Percentiles rank a stretch among this genome's conserved stretches.
phyloP scores from a whole-genome alignment of 2,797 vertebrate genomes.

The Neopelma chrysocephalum region DNA sequence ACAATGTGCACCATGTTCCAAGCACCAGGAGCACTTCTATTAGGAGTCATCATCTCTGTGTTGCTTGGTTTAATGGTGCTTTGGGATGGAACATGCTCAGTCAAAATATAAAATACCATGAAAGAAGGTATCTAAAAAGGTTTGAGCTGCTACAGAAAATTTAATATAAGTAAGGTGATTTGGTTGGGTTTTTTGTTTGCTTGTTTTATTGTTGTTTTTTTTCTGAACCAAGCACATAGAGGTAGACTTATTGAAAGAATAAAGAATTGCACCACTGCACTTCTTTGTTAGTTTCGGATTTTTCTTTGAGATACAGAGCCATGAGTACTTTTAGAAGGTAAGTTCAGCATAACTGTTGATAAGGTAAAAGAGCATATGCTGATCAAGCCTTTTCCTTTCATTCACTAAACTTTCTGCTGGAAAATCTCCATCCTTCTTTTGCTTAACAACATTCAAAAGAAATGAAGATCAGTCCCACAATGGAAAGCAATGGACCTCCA shows the following conservation, averaged over 20 bases:
- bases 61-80: neutral
- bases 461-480: neutral
- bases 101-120: neutral
- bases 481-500: neutral
- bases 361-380: neutral
- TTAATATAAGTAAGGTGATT: neutral
- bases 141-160: neutral
- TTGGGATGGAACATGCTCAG: neutral
- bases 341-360: neutral
- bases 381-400: neutral
- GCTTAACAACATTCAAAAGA: neutral
- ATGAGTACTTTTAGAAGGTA: neutral
- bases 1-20: neutral
- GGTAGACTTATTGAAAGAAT: neutral
- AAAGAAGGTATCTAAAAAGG: neutral
- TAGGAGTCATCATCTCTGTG: neutral
- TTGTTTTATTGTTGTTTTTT: neutral
- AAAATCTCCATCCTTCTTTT: neutral
- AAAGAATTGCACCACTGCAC: accelerated
- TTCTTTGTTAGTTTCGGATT: neutral
- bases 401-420: neutral
- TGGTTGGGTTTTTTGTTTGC: neutral
- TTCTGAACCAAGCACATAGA: neutral
- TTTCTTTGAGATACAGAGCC: neutral
- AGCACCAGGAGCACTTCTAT: neutral